Evolutionary conservation across 2,797 vertebrate species (phyloP).

Genomic region (Hyperoplus immaculatus): DNA sequence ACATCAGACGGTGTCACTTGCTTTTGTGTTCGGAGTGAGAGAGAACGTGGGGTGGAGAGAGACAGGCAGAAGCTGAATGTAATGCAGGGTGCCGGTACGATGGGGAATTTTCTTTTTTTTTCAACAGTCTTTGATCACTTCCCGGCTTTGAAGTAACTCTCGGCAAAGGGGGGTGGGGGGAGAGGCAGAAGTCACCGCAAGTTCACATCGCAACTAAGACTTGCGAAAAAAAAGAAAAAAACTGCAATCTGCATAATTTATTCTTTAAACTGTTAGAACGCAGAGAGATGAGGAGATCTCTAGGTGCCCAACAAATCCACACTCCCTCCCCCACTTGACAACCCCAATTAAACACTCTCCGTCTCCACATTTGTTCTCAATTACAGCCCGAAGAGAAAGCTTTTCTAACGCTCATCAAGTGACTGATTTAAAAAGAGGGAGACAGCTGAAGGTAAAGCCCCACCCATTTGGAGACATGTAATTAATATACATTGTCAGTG

Average conservation of each 20-base stretch:
- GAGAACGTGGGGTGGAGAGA: slow-evolving; percentile 64
- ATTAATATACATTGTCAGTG: slow-evolving; percentile 21
- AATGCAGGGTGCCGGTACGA: slow-evolving; percentile 82
- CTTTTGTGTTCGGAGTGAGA: slow-evolving; percentile 84
- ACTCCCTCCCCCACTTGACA: slow-evolving; percentile 68
- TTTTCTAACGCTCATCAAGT: slow-evolving; percentile 63
- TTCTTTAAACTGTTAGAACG: slow-evolving; percentile 82
- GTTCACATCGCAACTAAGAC: slow-evolving; percentile 85
- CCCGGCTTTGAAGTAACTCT: slow-evolving; percentile 89
- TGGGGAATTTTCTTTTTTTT: slow-evolving; percentile 83
- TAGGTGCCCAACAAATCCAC: slow-evolving; percentile 67
- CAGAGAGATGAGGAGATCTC: slow-evolving; percentile 69
- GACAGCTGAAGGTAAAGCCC: slow-evolving; percentile 39
- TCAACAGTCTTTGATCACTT: slow-evolving; percentile 88
- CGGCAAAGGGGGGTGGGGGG: slow-evolving; percentile 76
- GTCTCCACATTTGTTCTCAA: slow-evolving; percentile 79
- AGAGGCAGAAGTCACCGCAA: slow-evolving; percentile 84
- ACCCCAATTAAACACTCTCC: slow-evolving; percentile 78
- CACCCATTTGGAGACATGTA: slow-evolving; percentile 23
- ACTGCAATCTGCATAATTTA: slow-evolving; percentile 86
- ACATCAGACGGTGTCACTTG: slow-evolving; percentile 82
- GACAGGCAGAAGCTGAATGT: slow-evolving; percentile 75
- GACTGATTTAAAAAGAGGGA: slow-evolving; percentile 60
- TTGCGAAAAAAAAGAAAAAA: slow-evolving; percentile 53
- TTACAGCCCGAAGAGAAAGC: slow-evolving; percentile 71